Percentiles rank a stretch among this genome's conserved stretches.
Evolutionary conservation across 2,888 invertebrate genomes (phyloP).

Genomic region (Lasioglossum calceatum): DNA sequence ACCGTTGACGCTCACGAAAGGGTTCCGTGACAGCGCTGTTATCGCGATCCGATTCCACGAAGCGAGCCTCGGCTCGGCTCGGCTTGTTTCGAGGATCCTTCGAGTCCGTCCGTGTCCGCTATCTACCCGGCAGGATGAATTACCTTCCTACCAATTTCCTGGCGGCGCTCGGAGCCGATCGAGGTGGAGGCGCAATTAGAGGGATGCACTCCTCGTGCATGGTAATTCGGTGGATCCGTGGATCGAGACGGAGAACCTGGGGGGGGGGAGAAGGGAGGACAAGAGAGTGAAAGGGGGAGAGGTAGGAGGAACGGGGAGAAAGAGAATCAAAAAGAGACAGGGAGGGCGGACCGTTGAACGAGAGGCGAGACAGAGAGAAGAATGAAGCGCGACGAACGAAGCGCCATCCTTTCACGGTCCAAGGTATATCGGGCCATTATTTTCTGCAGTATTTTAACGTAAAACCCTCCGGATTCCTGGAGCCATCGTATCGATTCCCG

Average conservation of each 20-base stretch:
- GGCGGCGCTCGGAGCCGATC: conserved; percentile 63
- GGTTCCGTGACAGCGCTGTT: conserved; percentile 54
- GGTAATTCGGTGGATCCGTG: conserved; percentile 70
- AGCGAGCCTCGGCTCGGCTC: conserved; percentile 33
- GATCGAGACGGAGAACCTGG: conserved; percentile 24
- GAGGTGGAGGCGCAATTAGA: conserved; percentile 74
- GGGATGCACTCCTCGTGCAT: conserved; percentile 73
- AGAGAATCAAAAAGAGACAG: conserved; percentile 13
- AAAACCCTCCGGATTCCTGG: conserved; percentile 79
- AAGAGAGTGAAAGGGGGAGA: conserved; percentile 7
- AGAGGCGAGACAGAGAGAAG: conserved; percentile 32
- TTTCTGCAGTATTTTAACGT: conserved; percentile 80
- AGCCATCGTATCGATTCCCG: conserved; percentile 81
- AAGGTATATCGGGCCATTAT: conserved; percentile 75
- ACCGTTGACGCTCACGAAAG: conserved; percentile 63
- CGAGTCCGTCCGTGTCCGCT: conserved; percentile 53
- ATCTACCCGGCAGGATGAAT: conserved; percentile 62
- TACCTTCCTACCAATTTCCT: conserved; percentile 70
- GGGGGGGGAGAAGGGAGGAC: background rate
- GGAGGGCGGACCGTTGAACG: conserved; percentile 22
- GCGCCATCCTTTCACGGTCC: conserved; percentile 53
- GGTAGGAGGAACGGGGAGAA: background rate
- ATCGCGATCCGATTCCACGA: conserved; percentile 60
- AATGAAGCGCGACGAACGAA: conserved; percentile 47
- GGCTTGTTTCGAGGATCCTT: conserved; percentile 60